These are phyloP conservation scores for Monochamus saltuarius DNA, from an alignment of 1,140 invertebrate species.

Conservation along the genomic window DNA sequence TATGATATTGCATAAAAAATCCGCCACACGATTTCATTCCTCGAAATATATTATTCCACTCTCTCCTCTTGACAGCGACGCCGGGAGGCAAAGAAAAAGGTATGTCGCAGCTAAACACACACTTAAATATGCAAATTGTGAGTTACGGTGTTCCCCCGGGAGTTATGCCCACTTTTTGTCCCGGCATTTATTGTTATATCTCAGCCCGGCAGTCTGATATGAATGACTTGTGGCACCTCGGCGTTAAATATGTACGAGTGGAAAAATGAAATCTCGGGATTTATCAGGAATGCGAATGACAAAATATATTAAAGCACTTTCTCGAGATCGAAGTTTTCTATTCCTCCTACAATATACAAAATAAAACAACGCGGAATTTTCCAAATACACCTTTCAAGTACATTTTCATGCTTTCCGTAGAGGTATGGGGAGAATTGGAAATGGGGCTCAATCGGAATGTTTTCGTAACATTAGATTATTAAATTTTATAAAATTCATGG, in stretches of 20 bases:
- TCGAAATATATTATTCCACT: slow-evolving; percentile 3
- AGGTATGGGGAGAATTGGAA: too few relatives aligned
- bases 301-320: too few relatives aligned
- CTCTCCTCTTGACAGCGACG: slow-evolving; percentile 14
- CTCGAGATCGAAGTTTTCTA: too few relatives aligned
- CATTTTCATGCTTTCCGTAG: too few relatives aligned
- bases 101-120: slow-evolving; percentile 19
- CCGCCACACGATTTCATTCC: not conserved
- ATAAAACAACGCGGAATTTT: too few relatives aligned
- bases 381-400: too few relatives aligned
- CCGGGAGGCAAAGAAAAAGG: slow-evolving; percentile 10
- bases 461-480: too few relatives aligned
- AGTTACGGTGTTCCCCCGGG: slow-evolving; percentile 25
- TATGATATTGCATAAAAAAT: slow-evolving; percentile 2
- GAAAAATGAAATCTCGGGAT: slow-evolving; percentile 6
- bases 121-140: slow-evolving; percentile 32
- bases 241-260: slow-evolving; percentile 27
- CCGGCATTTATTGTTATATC: slow-evolving; percentile 32
- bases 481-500: too few relatives aligned
- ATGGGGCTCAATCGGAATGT: too few relatives aligned
- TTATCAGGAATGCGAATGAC: too few relatives aligned
- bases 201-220: slow-evolving; percentile 25
- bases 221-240: slow-evolving; percentile 32
- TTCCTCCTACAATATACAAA: too few relatives aligned
- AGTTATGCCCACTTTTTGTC: slow-evolving; percentile 28